phyloP scores from a whole-genome alignment of 2,113 vertebrate genomes.

The Mus pahari region DNA sequence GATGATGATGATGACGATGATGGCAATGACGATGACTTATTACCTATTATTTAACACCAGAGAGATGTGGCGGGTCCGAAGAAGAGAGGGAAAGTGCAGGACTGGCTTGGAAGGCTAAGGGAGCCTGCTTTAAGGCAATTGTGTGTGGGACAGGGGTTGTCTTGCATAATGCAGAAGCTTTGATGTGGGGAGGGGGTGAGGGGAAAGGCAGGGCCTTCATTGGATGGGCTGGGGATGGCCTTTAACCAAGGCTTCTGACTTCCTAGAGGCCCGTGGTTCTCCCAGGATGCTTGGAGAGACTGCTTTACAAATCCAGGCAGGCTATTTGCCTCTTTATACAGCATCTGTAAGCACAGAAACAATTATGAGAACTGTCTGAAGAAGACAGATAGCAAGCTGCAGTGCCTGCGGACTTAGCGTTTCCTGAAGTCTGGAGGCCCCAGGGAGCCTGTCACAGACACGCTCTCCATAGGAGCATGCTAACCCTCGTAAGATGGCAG shows the following conservation, averaged over 20 bases:
- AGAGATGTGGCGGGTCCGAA: neutral
- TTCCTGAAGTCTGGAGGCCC: neutral
- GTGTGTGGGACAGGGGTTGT: neutral
- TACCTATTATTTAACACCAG: neutral
- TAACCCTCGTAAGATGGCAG: neutral
- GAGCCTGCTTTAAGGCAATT: neutral
- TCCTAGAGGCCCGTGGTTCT: neutral
- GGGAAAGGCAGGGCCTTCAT: neutral
- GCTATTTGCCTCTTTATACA: neutral
- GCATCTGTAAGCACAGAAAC: neutral
- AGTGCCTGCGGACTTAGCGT: neutral
- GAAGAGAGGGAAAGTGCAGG: neutral
- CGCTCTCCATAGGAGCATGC: neutral
- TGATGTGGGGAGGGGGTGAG: neutral
- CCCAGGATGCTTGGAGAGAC: neutral
- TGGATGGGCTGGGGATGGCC: neutral
- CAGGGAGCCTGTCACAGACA: neutral
- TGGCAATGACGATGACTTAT: too few relatives aligned
- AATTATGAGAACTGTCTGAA: neutral
- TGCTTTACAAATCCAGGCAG: neutral
- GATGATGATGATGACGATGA: too few relatives aligned
- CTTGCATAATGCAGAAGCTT: neutral
- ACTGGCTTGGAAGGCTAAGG: neutral
- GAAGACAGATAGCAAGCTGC: neutral
- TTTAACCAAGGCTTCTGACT: too few relatives aligned